Conservation (phyloP, 2,797 vertebrate species). For the Sebastes taczanowskii region DNA sequence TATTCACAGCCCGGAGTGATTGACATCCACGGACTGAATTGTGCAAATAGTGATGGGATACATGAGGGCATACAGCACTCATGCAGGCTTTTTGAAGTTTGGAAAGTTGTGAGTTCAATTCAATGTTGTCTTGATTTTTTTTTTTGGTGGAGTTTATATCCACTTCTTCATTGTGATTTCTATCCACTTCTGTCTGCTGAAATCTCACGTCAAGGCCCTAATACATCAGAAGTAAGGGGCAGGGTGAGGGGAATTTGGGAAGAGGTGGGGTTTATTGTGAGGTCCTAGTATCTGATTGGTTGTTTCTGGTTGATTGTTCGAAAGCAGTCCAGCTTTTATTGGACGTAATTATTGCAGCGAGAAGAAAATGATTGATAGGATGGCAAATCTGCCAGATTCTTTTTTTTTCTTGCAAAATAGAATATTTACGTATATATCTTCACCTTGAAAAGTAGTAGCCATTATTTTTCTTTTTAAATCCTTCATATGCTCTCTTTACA, state of each 20-base stretch:
- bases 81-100: constrained; percentile 21
- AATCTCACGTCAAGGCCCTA: constrained; percentile 36
- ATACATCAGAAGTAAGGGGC: constrained; percentile 18
- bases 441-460: constrained; percentile 82
- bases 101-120: constrained; percentile 29
- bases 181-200: constrained; percentile 14
- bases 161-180: constrained; percentile 17
- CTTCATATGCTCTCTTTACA: constrained; percentile 82
- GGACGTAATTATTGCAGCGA: constrained; percentile 82
- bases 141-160: neutral
- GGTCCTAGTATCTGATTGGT: constrained; percentile 72
- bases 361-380: constrained; percentile 77
- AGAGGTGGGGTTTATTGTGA: constrained; percentile 45
- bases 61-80: constrained; percentile 35
- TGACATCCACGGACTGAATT: constrained; percentile 67
- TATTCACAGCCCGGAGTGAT: constrained; percentile 65
- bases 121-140: constrained; percentile 1
- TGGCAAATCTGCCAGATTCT: constrained; percentile 75
- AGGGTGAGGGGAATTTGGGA: constrained; percentile 34
- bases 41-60: constrained; percentile 74
- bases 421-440: constrained; percentile 86
- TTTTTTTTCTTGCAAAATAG: constrained; percentile 82
- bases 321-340: constrained; percentile 76
- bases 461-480: constrained; percentile 76
- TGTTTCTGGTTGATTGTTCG: constrained; percentile 79